A percentile compares a stretch with the other conserved stretches of the same genome.
Conservation (phyloP, 2,797 vertebrate genomes). For the Echeneis naucrates region DNA sequence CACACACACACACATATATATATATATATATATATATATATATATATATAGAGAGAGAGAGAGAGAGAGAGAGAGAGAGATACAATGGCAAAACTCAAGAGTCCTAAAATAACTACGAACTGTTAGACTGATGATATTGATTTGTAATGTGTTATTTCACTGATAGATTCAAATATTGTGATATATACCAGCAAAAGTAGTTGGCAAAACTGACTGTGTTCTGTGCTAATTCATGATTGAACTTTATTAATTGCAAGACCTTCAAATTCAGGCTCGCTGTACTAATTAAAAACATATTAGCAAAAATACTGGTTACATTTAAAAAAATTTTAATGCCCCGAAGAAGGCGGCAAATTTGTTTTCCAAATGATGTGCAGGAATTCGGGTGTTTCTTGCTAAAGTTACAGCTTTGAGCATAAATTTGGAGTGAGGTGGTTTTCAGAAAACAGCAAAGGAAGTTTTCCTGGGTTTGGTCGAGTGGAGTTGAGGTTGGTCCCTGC, state of each 20-base stretch:
- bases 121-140: not conserved
- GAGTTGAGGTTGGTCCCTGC: slow-evolving; percentile 58
- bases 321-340: not conserved
- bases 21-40: too few species aligned
- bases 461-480: slow-evolving; percentile 35
- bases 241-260: not conserved
- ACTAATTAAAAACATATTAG: not conserved
- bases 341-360: not conserved
- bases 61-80: too few species aligned
- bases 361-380: not conserved
- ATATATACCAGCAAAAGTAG: too few species aligned
- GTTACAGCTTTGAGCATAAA: not conserved
- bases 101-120: not conserved
- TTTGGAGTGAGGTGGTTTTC: slow-evolving; percentile 16
- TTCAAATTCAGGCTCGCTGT: not conserved
- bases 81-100: not conserved
- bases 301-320: not conserved
- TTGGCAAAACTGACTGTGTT: too few species aligned
- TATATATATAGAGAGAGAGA: too few species aligned
- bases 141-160: not conserved
- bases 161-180: too few species aligned
- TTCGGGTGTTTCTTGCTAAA: not conserved
- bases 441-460: slow-evolving; percentile 8
- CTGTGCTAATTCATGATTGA: not conserved
- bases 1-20: too few species aligned